Evolutionary conservation across 2,113 vertebrate species (phyloP).

Genomic region (Raja brachyura): DNA sequence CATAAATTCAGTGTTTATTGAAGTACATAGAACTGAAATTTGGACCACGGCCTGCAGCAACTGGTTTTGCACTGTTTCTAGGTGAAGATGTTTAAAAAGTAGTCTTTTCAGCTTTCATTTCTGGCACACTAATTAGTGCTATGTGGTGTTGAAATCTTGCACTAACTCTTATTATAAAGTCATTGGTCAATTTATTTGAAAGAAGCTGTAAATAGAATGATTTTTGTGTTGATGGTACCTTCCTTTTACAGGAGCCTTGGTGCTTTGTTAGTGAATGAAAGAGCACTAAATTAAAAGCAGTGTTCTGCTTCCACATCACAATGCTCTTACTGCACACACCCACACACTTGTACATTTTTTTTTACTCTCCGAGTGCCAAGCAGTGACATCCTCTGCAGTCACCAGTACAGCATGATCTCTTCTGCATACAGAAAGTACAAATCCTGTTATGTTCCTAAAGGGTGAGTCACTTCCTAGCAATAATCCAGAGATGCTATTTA

Average conservation of each 20-base stretch:
- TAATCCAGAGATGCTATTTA: constrained; percentile 62
- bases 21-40: too few species aligned
- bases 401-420: constrained; percentile 59
- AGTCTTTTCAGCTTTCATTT: not conserved
- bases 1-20: too few species aligned
- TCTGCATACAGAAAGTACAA: constrained; percentile 47
- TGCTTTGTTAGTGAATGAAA: constrained; percentile 30
- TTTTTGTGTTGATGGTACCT: not conserved
- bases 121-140: not conserved
- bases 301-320: constrained; percentile 29
- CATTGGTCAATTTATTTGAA: not conserved
- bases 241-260: not conserved
- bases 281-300: constrained; percentile 4
- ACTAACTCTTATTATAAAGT: not conserved
- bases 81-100: not conserved
- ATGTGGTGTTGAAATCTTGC: too few species aligned
- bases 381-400: constrained; percentile 67
- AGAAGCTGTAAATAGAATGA: constrained; percentile 2
- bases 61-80: too few species aligned
- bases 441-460: constrained; percentile 58
- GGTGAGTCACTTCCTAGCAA: constrained; percentile 65
- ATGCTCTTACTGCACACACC: constrained; percentile 45
- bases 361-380: constrained; percentile 62
- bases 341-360: constrained; percentile 61
- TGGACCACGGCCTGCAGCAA: too few species aligned